Percentiles rank a stretch among this genome's conserved stretches.
These are phyloP conservation scores for Lucilia cuprina DNA, from an alignment of 1,140 invertebrate species.

Conservation along the genomic window DNA sequence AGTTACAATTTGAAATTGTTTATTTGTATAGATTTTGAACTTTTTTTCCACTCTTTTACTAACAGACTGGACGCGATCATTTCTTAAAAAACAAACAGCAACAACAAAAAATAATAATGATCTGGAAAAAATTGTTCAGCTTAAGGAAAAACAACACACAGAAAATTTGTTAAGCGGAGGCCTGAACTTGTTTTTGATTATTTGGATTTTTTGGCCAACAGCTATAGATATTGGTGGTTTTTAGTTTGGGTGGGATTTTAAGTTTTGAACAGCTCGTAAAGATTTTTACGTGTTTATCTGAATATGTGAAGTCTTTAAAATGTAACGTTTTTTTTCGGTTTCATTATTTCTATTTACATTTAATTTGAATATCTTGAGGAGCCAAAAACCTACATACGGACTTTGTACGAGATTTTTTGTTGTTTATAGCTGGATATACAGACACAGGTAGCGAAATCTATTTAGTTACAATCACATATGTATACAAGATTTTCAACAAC, in stretches of 20 bases:
- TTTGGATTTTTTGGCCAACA: not conserved
- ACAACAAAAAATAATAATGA: not conserved
- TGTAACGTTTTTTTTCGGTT: too few species aligned
- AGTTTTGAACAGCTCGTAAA: not conserved
- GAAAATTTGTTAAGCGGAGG: not conserved
- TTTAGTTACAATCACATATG: too few species aligned
- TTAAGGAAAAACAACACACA: not conserved
- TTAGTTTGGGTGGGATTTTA: not conserved
- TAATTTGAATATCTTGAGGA: not conserved
- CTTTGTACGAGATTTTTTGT: too few species aligned
- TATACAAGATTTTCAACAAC: too few species aligned
- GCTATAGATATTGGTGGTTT: not conserved
- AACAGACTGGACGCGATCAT: not conserved
- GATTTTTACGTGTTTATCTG: not conserved
- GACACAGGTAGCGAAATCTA: too few species aligned
- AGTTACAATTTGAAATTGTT: not conserved
- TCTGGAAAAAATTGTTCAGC: slow-evolving; percentile 2
- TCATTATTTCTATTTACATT: not conserved
- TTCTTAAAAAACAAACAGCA: not conserved
- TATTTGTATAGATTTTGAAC: not conserved
- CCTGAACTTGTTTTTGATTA: slow-evolving; percentile 4
- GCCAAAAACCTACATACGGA: not conserved
- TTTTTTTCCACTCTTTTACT: too few species aligned
- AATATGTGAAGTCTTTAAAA: not conserved
- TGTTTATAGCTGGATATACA: too few species aligned